A percentile compares a stretch with the other conserved stretches of the same genome.
Evolutionary conservation across 2,888 invertebrate genomes (phyloP).

Genomic region (Cerastis rubricosa): DNA sequence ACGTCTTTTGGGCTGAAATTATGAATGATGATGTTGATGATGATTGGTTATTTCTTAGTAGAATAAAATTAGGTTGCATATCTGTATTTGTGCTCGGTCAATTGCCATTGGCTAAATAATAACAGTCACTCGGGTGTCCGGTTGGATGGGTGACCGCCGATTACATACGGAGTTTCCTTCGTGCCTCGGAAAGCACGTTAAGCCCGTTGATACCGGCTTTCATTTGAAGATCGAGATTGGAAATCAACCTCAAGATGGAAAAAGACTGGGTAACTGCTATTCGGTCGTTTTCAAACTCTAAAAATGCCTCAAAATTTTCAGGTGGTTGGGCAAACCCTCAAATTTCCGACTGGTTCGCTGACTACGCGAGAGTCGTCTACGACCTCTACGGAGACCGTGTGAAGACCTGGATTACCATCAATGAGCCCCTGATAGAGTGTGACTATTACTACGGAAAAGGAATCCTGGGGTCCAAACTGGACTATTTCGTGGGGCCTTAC

Average conservation of each 20-base stretch:
- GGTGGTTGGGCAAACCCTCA: conserved; percentile 41
- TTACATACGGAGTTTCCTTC: background rate
- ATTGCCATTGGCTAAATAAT: background rate
- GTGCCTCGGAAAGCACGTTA: background rate
- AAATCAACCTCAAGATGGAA: background rate
- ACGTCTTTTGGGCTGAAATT: no score
- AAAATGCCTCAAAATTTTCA: background rate
- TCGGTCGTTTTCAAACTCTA: background rate
- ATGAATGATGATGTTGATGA: no score
- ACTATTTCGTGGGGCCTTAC: conserved; percentile 38
- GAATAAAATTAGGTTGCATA: no score
- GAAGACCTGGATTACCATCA: conserved; percentile 59
- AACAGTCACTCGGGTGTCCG: background rate
- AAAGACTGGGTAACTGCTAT: background rate
- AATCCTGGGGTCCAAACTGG: background rate
- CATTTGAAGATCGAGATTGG: background rate
- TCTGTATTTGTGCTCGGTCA: no score
- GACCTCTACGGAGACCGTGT: conserved; percentile 43
- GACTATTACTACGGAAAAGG: conserved; percentile 40
- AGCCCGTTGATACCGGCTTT: background rate
- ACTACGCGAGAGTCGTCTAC: conserved; percentile 35
- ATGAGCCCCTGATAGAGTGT: conserved; percentile 46
- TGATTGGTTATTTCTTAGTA: no score
- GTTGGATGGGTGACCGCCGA: background rate
- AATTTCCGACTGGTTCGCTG: conserved; percentile 45